Base-by-base conservation (phyloP, 2,113 vertebrate species). In the Sander vitreus region DNA sequence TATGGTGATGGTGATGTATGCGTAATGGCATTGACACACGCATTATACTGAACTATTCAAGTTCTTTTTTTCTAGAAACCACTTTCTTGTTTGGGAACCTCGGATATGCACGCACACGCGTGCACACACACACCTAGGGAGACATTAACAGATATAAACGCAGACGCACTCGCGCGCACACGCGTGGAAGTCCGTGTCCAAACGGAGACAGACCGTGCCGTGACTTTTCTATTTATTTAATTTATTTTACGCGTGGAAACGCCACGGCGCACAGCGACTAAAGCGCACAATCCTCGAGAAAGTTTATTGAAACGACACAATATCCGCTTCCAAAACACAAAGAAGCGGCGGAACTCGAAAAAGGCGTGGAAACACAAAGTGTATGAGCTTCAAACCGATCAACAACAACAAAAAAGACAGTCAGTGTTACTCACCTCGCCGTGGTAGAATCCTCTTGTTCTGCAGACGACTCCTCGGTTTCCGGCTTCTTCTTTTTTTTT, bases 351-450 rank as follows among this genome's bases (percentile, higher is more conserved):
- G 50, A 50, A 51, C 23, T 63, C 43, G 36, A 64, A 64, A 25
- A 68, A 86, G 55, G 72, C 59, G 83, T 69, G 58, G 62, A 81
- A 75, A 33, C 81, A 54, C 57, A 78, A 89, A 82, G 53, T 75
- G 78, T 72, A 12, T 18, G 23, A 66, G 85, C 85, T 81, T 78
- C 76, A 80, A 85, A 87, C 82, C 70, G 76, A 84, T 80, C 71
- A 85, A 85, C 76, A 87, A 87, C 74, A 79, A 83, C 80, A 33
- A 33, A 71, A 74, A 76, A 84, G 21, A 73, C 58, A 77, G 72
- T 48, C 73, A 30, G 76, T 68, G 66, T 89, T 92, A 96, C 97
- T 97, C 95, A 97, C 97, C 90, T 95, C 94, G 92, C 89, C 76
- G 85, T 69, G 89, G 84, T 9, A 85, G 86, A 95, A 95, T 96